Conservation (phyloP, 2,113 vertebrate genomes). For the Oncorhynchus masou region DNA sequence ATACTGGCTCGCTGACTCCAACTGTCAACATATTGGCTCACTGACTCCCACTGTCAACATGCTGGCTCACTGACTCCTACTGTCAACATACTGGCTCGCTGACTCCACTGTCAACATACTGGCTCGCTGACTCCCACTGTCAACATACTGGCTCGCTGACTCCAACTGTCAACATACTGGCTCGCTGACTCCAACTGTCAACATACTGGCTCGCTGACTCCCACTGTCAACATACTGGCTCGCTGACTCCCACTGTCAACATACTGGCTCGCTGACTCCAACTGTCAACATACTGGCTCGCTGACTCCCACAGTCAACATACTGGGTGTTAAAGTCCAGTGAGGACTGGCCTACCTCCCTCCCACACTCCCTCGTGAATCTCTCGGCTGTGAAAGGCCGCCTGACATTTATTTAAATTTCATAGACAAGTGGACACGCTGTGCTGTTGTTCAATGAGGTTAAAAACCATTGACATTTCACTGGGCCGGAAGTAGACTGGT, state of each 20-base stretch:
- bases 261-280: accelerated
- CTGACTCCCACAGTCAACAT: background rate
- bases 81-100: too few relatives aligned
- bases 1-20: too few relatives aligned
- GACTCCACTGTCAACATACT: too few relatives aligned
- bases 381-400: slow-evolving; percentile 29
- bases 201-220: too few relatives aligned
- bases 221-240: too few relatives aligned
- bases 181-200: accelerated
- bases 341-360: background rate
- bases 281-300: too few relatives aligned
- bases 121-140: accelerated
- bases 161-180: too few relatives aligned
- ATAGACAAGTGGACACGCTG: slow-evolving; percentile 19
- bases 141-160: too few relatives aligned
- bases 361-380: background rate
- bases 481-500: background rate
- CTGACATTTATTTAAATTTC: slow-evolving; percentile 47
- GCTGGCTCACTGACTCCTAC: too few relatives aligned
- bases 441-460: slow-evolving; percentile 42
- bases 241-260: too few relatives aligned
- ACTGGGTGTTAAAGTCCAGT: background rate
- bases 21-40: too few relatives aligned
- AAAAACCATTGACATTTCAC: slow-evolving; percentile 46
- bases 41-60: too few relatives aligned